phyloP scores from a whole-genome alignment of 2,797 vertebrate species.

The Sternarchorhynchus goeldii region DNA sequence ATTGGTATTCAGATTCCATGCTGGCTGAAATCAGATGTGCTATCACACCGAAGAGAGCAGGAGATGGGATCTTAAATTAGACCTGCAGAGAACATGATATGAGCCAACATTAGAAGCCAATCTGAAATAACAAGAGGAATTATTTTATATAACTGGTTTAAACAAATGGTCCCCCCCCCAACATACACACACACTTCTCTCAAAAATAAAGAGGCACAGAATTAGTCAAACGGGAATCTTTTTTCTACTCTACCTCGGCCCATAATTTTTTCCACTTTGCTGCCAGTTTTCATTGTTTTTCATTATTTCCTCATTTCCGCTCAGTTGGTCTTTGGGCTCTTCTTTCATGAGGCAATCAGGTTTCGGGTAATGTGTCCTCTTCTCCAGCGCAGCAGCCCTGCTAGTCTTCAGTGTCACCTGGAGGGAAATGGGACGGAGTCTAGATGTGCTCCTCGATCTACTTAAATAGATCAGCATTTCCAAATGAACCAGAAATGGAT shows the following conservation, averaged over 20 bases:
- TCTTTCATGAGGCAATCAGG: conserved; percentile 75
- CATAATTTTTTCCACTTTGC: conserved; percentile 61
- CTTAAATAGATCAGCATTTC: background rate
- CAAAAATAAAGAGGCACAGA: conserved; percentile 48
- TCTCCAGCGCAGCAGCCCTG: conserved; percentile 46
- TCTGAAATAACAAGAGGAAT: conserved; percentile 64
- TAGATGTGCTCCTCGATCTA: conserved; percentile 25
- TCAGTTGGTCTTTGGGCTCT: conserved; percentile 67
- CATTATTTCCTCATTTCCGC: conserved; percentile 80
- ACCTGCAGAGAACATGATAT: conserved; percentile 62
- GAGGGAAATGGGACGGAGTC: conserved; percentile 19
- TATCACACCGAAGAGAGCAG: conserved; percentile 69
- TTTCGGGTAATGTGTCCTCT: conserved; percentile 67
- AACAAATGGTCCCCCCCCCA: conserved; percentile 46
- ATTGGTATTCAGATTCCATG: conserved; percentile 72
- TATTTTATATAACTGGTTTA: conserved; percentile 56
- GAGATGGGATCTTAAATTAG: conserved; percentile 76
- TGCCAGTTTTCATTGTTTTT: conserved; percentile 77
- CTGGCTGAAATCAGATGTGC: conserved; percentile 71
- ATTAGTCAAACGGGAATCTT: conserved; percentile 55
- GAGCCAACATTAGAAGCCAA: conserved; percentile 60
- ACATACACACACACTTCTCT: conserved; percentile 24
- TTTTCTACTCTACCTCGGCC: conserved; percentile 40
- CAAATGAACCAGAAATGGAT: background rate
- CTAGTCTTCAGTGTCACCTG: conserved; percentile 42